Evolutionary conservation across 2,888 invertebrate species (phyloP).

Genomic region (Trissolcus japonicus): DNA sequence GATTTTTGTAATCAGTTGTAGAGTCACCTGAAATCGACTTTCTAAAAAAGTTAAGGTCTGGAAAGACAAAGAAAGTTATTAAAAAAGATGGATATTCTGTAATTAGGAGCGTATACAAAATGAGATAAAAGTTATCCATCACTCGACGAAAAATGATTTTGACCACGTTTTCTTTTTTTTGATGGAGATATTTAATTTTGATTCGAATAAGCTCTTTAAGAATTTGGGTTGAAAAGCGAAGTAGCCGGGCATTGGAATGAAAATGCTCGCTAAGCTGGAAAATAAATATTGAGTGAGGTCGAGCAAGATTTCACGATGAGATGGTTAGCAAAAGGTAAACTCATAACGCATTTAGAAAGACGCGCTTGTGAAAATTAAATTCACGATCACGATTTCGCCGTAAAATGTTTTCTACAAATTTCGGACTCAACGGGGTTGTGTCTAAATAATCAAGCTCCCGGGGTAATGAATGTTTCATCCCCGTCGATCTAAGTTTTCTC

Average conservation of each 20-base stretch:
- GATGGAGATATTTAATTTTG: slow-evolving; percentile 15
- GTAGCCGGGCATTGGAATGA: slow-evolving; percentile 5
- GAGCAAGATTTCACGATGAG: slow-evolving; percentile 17
- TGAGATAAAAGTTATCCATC: not conserved
- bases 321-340: slow-evolving; percentile 6
- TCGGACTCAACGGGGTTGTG: slow-evolving; percentile 9
- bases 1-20: not conserved
- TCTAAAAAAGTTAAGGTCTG: too few relatives aligned
- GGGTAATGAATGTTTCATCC: slow-evolving; percentile 27
- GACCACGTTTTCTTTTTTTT: slow-evolving; percentile 2
- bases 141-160: slow-evolving; percentile 5
- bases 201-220: slow-evolving; percentile 19
- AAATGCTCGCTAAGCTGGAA: slow-evolving; percentile 8
- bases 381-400: not conserved
- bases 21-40: too few relatives aligned
- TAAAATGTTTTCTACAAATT: slow-evolving; percentile 19
- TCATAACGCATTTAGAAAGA: slow-evolving; percentile 1
- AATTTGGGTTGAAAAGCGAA: slow-evolving; percentile 4
- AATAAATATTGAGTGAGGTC: slow-evolving; percentile 16
- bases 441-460: slow-evolving; percentile 26
- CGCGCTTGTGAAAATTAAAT: slow-evolving; percentile 13
- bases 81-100: too few relatives aligned
- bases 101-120: not conserved
- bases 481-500: slow-evolving; percentile 37
- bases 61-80: too few relatives aligned